Percentiles rank a stretch among this genome's conserved stretches.
Conservation (phyloP, 2,113 vertebrate genomes). For the Brachyhypopomus gauderio region DNA sequence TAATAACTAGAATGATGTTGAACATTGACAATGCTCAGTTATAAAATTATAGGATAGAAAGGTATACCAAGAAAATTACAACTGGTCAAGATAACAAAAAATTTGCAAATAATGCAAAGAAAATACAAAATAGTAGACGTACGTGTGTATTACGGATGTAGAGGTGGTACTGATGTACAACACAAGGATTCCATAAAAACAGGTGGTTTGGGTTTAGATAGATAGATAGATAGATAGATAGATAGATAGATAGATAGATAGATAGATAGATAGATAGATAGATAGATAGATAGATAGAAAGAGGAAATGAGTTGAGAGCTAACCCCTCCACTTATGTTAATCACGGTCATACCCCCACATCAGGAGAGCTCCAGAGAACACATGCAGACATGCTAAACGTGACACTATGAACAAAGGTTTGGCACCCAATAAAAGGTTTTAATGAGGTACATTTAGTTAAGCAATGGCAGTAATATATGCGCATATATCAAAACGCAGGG, state of each 20-base stretch:
- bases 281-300: constrained; percentile 5
- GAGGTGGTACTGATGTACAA: no score
- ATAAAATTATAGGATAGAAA: no score
- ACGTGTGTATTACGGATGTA: no score
- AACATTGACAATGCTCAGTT: no score
- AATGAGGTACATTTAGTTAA: constrained; percentile 40
- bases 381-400: not conserved
- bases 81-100: no score
- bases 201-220: no score
- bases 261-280: not conserved
- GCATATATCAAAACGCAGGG: constrained; percentile 31
- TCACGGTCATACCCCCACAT: constrained; percentile 32
- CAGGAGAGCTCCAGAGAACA: not conserved
- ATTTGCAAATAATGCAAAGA: no score
- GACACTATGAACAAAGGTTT: constrained; percentile 30
- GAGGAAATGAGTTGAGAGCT: not conserved
- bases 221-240: not conserved
- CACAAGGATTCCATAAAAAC: no score
- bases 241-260: not conserved
- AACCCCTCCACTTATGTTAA: not conserved
- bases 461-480: constrained; percentile 34
- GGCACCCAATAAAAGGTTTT: constrained; percentile 21
- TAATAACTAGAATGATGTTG: no score
- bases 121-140: no score
- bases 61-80: no score